Conservation (phyloP, 2,797 vertebrate species). For the Phalanger gymnotis region DNA sequence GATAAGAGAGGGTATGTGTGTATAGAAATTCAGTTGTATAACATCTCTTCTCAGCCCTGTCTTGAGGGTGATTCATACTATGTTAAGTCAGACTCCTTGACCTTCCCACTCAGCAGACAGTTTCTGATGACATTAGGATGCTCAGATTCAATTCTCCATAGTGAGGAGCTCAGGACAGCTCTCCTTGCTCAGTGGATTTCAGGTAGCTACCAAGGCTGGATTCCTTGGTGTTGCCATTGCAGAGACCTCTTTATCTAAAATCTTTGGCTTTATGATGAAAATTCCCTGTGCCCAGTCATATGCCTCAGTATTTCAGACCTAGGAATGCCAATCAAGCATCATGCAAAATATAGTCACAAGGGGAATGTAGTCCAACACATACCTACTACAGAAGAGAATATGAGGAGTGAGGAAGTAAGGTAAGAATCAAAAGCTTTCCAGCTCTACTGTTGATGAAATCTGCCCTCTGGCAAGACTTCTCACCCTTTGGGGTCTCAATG, state of each 20-base stretch:
- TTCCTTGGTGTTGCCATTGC: neutral
- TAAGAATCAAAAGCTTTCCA: neutral
- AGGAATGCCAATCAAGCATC: neutral
- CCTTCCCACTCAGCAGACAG: neutral
- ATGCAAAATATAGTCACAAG: neutral
- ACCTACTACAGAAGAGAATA: neutral
- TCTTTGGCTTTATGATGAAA: neutral
- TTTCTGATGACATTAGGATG: neutral
- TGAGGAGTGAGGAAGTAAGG: neutral
- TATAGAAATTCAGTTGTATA: neutral
- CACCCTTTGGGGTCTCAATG: neutral
- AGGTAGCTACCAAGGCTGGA: neutral
- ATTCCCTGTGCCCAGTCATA: neutral
- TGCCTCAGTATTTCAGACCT: neutral
- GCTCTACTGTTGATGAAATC: neutral
- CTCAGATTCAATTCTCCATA: neutral
- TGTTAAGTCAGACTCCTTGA: neutral
- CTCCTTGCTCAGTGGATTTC: neutral
- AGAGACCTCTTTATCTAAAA: neutral
- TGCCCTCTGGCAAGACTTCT: neutral
- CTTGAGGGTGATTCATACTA: neutral
- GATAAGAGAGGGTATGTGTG: neutral
- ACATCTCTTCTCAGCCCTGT: neutral
- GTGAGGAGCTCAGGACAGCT: neutral
- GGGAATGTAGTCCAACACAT: neutral